phyloP scores from a whole-genome alignment of 2,888 invertebrate genomes.

The Acanthosepion pharaonis region DNA sequence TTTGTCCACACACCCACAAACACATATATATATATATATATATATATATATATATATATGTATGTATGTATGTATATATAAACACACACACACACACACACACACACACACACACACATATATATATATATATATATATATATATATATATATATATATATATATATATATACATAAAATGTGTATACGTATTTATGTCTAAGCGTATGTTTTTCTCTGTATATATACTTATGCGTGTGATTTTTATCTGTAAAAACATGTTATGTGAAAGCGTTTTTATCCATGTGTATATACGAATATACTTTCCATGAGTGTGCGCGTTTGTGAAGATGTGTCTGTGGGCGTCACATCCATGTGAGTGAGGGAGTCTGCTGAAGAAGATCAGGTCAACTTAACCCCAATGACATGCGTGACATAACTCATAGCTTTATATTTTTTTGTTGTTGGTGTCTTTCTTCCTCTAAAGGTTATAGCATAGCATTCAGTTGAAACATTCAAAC shows the following conservation, averaged over 20 bases:
- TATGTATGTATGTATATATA: too few species aligned
- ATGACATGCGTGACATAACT: not conserved
- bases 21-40: too few species aligned
- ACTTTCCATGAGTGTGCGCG: not conserved
- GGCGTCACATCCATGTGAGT: not conserved
- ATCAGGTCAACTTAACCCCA: not conserved
- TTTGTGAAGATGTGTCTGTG: not conserved
- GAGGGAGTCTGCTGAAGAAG: not conserved
- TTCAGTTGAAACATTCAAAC: not conserved
- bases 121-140: not conserved
- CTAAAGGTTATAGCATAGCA: not conserved
- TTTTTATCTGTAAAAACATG: not conserved
- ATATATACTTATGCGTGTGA: not conserved
- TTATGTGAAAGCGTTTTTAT: not conserved
- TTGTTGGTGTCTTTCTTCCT: not conserved
- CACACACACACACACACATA: too few species aligned
- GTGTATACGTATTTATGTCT: too few species aligned
- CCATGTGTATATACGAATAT: not conserved
- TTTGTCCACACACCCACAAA: too few species aligned
- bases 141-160: not conserved
- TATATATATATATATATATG: too few species aligned
- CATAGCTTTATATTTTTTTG: not conserved
- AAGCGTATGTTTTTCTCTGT: too few species aligned
- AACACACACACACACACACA: rapidly evolving
- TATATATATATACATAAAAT: not conserved